These are phyloP conservation scores for Pammene fasciana DNA, from an alignment of 2,888 invertebrate genomes.

Conservation along the genomic window DNA sequence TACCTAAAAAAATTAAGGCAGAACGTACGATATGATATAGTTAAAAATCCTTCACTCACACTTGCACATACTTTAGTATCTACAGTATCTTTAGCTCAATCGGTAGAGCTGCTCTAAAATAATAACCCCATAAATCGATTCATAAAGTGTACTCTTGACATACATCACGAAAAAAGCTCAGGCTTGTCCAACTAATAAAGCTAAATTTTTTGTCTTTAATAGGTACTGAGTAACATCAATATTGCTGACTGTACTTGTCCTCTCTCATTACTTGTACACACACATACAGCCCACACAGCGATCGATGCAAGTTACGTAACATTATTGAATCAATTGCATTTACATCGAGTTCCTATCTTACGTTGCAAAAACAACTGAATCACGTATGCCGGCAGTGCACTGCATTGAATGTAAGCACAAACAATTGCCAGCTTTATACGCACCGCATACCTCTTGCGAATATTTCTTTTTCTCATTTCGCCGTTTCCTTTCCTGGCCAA, in stretches of 20 bases:
- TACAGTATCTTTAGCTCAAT: no score
- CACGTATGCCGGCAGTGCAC: constrained; percentile 72
- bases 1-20: no score
- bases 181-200: no score
- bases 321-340: constrained; percentile 66
- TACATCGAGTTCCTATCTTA: constrained; percentile 50
- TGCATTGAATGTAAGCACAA: constrained; percentile 79
- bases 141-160: no score
- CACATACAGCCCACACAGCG: constrained; percentile 57
- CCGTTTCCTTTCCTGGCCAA: constrained; percentile 80
- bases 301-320: constrained; percentile 64
- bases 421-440: constrained; percentile 71
- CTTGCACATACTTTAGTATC: no score
- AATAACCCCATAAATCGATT: no score
- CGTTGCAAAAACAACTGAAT: constrained; percentile 60
- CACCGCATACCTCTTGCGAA: constrained; percentile 76
- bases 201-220: no score
- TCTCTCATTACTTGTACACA: constrained; percentile 15
- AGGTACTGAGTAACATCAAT: no score
- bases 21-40: no score
- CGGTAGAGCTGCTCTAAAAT: no score
- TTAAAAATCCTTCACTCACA: no score
- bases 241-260: constrained; percentile 39
- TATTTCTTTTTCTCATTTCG: constrained; percentile 81
- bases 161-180: no score